Percentiles rank a stretch among this genome's conserved stretches.
Conservation (phyloP, 2,797 vertebrate species). For the Cuculus canorus region DNA sequence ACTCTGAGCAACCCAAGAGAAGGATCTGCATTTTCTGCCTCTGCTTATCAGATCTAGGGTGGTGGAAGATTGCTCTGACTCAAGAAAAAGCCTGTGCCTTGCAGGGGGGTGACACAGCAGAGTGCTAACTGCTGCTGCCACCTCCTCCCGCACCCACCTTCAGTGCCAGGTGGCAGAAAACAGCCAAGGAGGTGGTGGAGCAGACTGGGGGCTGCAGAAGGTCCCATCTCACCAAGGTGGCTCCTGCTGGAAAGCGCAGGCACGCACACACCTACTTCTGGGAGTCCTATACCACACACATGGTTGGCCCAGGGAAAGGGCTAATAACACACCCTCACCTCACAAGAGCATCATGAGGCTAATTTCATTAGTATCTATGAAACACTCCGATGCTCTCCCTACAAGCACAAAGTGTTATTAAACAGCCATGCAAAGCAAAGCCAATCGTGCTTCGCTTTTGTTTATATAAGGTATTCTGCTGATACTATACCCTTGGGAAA, state of each 20-base stretch:
- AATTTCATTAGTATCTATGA: slow-evolving; percentile 1
- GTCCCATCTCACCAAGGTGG: fast-evolving
- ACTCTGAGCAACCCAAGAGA: fast-evolving
- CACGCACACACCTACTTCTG: fast-evolving
- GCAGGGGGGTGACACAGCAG: neutral
- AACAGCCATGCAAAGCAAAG: slow-evolving; percentile 28
- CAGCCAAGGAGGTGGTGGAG: neutral
- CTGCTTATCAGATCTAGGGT: neutral
- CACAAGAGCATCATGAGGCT: neutral
- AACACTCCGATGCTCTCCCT: neutral
- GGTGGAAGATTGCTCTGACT: neutral
- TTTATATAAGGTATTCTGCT: slow-evolving; percentile 52
- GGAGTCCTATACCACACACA: neutral
- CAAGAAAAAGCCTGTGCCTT: neutral
- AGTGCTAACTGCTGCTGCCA: fast-evolving
- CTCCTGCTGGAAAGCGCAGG: neutral
- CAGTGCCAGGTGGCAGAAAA: neutral
- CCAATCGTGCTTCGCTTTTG: neutral
- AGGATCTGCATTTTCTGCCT: neutral
- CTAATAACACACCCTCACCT: neutral
- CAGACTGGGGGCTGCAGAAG: neutral
- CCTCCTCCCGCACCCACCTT: neutral
- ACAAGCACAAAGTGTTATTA: neutral
- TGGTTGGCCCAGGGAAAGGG: neutral
- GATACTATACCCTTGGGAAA: slow-evolving; percentile 20